Conservation (phyloP, 2,113 vertebrate species). For the Athene cunicularia region DNA sequence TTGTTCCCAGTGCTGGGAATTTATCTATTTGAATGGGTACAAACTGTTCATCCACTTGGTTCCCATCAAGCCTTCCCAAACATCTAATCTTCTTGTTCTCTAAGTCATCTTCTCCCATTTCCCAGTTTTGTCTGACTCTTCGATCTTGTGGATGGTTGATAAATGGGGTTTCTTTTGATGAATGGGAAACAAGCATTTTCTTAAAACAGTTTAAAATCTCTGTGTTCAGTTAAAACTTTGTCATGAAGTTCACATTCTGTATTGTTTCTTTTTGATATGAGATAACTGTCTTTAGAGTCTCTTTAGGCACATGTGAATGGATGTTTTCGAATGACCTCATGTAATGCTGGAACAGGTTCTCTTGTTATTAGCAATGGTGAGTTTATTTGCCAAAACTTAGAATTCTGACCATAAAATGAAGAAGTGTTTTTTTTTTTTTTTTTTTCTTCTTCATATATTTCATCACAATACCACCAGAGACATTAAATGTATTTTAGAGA, state of each 20-base stretch:
- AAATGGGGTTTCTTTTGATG: background rate
- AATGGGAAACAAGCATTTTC: background rate
- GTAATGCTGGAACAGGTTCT: background rate
- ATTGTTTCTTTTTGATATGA: background rate
- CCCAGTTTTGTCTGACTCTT: background rate
- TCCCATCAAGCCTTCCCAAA: background rate
- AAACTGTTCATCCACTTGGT: background rate
- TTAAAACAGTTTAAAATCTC: background rate
- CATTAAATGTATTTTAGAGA: background rate
- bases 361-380: background rate
- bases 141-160: background rate
- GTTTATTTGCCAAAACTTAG: background rate
- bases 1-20: background rate
- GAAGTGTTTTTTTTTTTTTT: no score
- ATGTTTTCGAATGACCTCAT: background rate
- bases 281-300: background rate
- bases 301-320: background rate
- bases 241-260: background rate
- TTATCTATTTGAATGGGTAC: background rate
- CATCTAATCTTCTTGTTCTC: background rate
- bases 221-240: background rate
- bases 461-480: background rate
- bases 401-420: background rate
- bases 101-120: background rate
- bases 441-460: no score